Conservation (phyloP, 1,140 invertebrate genomes). For the Orius insidiosus region DNA sequence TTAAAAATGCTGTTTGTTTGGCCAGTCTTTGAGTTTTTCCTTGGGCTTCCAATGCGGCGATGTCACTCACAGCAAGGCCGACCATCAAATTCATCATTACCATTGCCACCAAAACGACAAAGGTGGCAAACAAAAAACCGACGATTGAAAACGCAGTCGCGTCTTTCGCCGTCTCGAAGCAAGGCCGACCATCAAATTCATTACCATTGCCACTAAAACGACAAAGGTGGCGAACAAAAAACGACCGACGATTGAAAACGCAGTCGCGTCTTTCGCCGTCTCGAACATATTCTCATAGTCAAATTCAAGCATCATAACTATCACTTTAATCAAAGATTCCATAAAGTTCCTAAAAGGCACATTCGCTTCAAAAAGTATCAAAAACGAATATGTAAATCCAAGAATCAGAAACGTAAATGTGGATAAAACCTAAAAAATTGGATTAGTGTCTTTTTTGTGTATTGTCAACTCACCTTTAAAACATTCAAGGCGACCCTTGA, state of each 20-base stretch:
- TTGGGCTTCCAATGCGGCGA: slow-evolving; percentile 19
- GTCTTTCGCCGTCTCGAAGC: slow-evolving; percentile 22
- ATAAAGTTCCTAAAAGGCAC: slow-evolving; percentile 27
- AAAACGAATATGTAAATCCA: slow-evolving; percentile 36
- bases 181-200: slow-evolving; percentile 33
- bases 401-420: slow-evolving; percentile 34
- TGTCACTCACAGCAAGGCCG: slow-evolving; percentile 30
- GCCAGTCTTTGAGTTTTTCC: slow-evolving; percentile 17
- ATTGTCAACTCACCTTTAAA: slow-evolving; percentile 23
- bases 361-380: slow-evolving; percentile 29
- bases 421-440: slow-evolving; percentile 24
- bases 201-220: slow-evolving; percentile 27
- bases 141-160: slow-evolving; percentile 17
- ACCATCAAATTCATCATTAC: slow-evolving; percentile 30
- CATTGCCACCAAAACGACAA: slow-evolving; percentile 26
- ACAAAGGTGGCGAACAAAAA: slow-evolving; percentile 23
- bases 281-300: slow-evolving; percentile 30
- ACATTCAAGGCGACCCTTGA: slow-evolving; percentile 30
- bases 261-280: slow-evolving; percentile 6
- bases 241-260: slow-evolving; percentile 20
- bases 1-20: slow-evolving; percentile 20
- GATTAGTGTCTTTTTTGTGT: not conserved
- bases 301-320: slow-evolving; percentile 40
- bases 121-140: slow-evolving; percentile 21
- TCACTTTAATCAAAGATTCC: slow-evolving; percentile 30